These are phyloP conservation scores for Drymodes brunneopygia DNA, from an alignment of 2,113 vertebrate species.

Conservation along the genomic window DNA sequence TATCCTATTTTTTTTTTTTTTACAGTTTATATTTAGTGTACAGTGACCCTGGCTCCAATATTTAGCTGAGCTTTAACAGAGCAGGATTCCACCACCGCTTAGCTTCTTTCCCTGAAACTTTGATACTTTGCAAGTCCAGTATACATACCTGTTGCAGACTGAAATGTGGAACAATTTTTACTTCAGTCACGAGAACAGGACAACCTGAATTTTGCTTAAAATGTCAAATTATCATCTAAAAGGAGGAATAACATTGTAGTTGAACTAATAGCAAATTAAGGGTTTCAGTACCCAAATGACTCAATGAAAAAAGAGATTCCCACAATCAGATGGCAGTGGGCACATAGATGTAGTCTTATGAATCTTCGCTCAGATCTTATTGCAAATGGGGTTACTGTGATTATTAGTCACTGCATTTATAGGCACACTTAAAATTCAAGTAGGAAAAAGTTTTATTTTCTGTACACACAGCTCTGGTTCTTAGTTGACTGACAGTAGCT, in stretches of 20 bases:
- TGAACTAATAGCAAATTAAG: background rate
- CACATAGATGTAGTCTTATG: fast-evolving
- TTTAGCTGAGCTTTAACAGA: background rate
- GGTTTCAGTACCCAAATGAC: background rate
- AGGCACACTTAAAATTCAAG: background rate
- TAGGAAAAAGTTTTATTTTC: background rate
- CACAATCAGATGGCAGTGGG: background rate
- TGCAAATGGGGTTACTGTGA: background rate
- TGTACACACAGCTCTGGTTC: background rate
- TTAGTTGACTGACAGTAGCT: background rate
- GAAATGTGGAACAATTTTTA: background rate
- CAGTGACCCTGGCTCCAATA: background rate
- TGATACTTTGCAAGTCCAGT: background rate
- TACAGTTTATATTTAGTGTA: background rate
- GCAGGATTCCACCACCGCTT: background rate
- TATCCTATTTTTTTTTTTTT: background rate
- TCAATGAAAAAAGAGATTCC: background rate
- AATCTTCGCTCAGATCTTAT: background rate
- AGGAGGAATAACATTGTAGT: background rate
- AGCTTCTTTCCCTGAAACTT: background rate
- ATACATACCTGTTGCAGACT: background rate
- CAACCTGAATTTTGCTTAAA: background rate
- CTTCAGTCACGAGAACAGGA: background rate
- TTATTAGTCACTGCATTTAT: background rate
- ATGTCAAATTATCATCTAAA: background rate